A percentile compares a stretch with the other conserved stretches of the same genome.
Conservation (phyloP, 2,113 vertebrate genomes). For the Conger conger region DNA sequence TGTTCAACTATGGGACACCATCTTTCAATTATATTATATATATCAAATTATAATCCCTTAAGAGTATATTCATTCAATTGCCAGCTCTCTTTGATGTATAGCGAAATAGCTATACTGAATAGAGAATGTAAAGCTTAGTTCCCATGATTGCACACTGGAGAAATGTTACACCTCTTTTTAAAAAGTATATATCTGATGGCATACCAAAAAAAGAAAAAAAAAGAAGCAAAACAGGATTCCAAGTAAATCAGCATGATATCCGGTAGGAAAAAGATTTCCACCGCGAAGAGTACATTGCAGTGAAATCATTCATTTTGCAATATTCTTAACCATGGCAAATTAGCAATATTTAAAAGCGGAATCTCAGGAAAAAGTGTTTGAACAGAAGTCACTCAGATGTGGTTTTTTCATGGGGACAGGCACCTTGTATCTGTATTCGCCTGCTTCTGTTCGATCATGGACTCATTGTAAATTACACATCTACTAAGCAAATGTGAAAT, state of each 20-base stretch:
- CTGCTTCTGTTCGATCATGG: slow-evolving; percentile 60
- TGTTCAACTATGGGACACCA: too few relatives aligned
- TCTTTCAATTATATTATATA: too few relatives aligned
- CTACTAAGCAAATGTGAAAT: slow-evolving; percentile 47
- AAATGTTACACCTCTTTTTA: too few relatives aligned
- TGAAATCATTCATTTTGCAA: slow-evolving; percentile 55
- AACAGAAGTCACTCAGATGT: slow-evolving; percentile 52
- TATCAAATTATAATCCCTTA: too few relatives aligned
- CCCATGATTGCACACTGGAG: too few relatives aligned
- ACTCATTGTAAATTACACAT: slow-evolving; percentile 55
- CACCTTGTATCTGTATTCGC: slow-evolving; percentile 30
- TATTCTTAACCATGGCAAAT: slow-evolving; percentile 50
- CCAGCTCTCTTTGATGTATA: neutral
- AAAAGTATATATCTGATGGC: slow-evolving; percentile 27
- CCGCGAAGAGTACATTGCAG: slow-evolving; percentile 50
- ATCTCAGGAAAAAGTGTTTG: slow-evolving; percentile 59
- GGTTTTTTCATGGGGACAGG: slow-evolving; percentile 45
- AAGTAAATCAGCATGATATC: slow-evolving; percentile 34
- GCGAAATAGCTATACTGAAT: neutral
- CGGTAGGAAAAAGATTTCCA: slow-evolving; percentile 27
- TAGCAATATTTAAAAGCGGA: slow-evolving; percentile 52
- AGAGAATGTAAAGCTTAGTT: neutral
- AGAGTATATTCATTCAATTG: neutral
- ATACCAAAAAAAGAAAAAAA: slow-evolving; percentile 25
- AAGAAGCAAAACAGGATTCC: slow-evolving; percentile 36